These are phyloP conservation scores for Eupithecia dodoneata DNA, from an alignment of 2,888 invertebrate genomes.

Conservation along the genomic window DNA sequence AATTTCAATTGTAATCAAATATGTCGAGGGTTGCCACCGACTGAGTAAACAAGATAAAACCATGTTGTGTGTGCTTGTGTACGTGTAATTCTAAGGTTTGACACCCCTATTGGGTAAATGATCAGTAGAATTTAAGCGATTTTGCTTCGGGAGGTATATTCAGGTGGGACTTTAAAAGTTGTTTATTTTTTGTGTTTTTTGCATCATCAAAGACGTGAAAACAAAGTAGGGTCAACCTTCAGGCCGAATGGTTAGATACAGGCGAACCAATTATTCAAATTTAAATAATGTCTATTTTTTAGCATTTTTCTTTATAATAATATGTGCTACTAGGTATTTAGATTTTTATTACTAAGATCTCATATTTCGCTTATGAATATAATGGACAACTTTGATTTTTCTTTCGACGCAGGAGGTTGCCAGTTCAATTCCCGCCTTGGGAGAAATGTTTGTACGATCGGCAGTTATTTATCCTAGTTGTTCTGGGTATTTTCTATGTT, in stretches of 20 bases:
- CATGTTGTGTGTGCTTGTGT: slow-evolving; percentile 62
- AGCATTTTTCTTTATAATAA: no score
- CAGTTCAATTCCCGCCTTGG: no score
- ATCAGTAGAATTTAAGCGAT: slow-evolving; percentile 30
- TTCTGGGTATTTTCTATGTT: no score
- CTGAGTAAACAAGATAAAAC: slow-evolving; percentile 79
- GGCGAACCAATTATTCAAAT: not conserved
- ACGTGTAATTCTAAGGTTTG: slow-evolving; percentile 55
- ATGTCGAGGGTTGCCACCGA: slow-evolving; percentile 62
- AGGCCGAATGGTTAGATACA: not conserved
- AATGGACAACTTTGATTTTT: no score
- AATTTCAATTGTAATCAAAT: slow-evolving; percentile 78
- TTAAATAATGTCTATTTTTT: no score
- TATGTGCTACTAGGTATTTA: no score
- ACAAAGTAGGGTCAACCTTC: not conserved
- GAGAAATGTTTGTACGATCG: no score
- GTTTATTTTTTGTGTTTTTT: not conserved
- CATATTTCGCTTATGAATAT: no score
- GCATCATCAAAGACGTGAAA: not conserved
- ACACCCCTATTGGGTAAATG: slow-evolving; percentile 59
- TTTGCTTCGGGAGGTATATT: slow-evolving; percentile 1
- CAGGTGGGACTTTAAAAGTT: not conserved
- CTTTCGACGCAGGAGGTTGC: no score
- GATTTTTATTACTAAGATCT: no score
- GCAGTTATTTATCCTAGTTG: no score